Evolutionary conservation across 2,797 vertebrate species (phyloP).

Genomic region (Arrhamphus sclerolepis): DNA sequence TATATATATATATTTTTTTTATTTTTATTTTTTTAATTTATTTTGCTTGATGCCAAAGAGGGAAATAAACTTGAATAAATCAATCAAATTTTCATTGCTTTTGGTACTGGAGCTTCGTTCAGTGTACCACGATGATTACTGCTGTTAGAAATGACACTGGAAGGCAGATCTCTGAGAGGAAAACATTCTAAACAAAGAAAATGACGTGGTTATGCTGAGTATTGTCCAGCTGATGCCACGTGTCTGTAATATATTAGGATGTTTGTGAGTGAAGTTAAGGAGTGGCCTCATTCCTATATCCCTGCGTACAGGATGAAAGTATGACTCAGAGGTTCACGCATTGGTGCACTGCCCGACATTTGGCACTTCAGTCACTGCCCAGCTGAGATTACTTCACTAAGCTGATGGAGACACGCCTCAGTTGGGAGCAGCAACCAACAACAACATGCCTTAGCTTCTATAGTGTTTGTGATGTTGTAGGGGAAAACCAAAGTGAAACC

Average conservation of each 20-base stretch:
- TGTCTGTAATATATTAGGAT: slow-evolving; percentile 37
- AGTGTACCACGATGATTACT: slow-evolving; percentile 1
- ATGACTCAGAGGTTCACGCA: slow-evolving; percentile 59
- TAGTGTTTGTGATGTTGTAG: slow-evolving; percentile 28
- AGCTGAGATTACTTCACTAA: slow-evolving; percentile 50
- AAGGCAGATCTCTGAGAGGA: slow-evolving; percentile 24
- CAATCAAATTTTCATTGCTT: slow-evolving; percentile 3
- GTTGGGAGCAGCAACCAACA: slow-evolving; percentile 38
- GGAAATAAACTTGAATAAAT: too few species aligned
- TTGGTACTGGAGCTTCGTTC: slow-evolving; percentile 15
- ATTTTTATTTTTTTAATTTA: too few species aligned
- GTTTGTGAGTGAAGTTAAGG: slow-evolving; percentile 42
- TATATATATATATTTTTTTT: too few species aligned
- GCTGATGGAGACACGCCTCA: slow-evolving; percentile 48
- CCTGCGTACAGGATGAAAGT: slow-evolving; percentile 41
- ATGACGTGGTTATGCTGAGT: slow-evolving; percentile 17
- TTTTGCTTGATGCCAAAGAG: too few species aligned
- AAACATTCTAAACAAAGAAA: slow-evolving; percentile 27
- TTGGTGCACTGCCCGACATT: slow-evolving; percentile 44
- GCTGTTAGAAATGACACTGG: slow-evolving; percentile 5
- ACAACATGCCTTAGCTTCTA: slow-evolving; percentile 28
- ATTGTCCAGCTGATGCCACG: slow-evolving; percentile 19
- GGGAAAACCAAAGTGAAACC: slow-evolving; percentile 51
- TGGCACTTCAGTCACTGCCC: slow-evolving; percentile 47
- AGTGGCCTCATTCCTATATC: slow-evolving; percentile 50